A percentile compares a stretch with the other conserved stretches of the same genome.
These are phyloP conservation scores for Syrphus vitripennis DNA, from an alignment of 2,888 invertebrate genomes.

Conservation along the genomic window DNA sequence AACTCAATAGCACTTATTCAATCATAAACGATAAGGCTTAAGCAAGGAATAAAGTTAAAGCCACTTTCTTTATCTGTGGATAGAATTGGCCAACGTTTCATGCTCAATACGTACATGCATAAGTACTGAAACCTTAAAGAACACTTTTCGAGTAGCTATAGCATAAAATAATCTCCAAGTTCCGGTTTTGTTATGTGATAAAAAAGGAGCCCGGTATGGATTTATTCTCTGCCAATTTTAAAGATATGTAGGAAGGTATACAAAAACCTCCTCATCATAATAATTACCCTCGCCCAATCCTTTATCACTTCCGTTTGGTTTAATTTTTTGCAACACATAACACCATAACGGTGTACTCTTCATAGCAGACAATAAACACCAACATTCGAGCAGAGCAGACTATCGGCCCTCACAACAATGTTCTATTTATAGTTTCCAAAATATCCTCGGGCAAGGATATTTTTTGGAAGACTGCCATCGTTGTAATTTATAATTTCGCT, in stretches of 20 bases:
- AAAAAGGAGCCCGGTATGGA: not conserved
- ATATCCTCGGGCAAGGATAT: conserved; percentile 23
- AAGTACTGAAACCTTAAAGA: not conserved
- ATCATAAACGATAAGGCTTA: no score
- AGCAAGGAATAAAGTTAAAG: no score
- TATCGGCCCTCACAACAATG: not conserved
- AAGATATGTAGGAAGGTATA: no score
- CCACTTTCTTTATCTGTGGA: no score
- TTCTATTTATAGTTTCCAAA: not conserved
- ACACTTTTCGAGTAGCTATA: not conserved
- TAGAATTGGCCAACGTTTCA: no score
- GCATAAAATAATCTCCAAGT: conserved; percentile 2
- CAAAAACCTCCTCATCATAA: conserved; percentile 31
- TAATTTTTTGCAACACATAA: not conserved
- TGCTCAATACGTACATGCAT: no score
- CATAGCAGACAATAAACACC: conserved; percentile 12
- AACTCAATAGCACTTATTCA: no score
- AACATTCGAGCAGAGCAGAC: not conserved
- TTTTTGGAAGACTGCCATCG: conserved; percentile 61
- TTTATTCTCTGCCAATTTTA: conserved; percentile 15
- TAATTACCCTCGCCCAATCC: conserved; percentile 40
- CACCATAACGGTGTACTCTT: not conserved
- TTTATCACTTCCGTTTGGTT: conserved; percentile 28
- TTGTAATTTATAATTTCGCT: conserved; percentile 56
- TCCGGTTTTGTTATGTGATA: not conserved